A percentile compares a stretch with the other conserved stretches of the same genome.
phyloP scores from a whole-genome alignment of 2,888 invertebrate genomes.

The Nemoura dubitans region DNA sequence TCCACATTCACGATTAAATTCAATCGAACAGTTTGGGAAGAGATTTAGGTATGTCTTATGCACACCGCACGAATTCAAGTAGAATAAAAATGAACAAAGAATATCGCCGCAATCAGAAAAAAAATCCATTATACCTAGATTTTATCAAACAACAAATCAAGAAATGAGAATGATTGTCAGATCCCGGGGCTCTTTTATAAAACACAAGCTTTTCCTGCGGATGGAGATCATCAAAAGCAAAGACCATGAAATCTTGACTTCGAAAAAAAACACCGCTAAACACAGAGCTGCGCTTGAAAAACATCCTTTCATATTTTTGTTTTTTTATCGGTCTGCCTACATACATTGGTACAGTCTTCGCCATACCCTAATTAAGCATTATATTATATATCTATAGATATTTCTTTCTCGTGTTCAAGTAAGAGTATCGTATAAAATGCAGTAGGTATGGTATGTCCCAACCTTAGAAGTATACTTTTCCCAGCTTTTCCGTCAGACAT shows the following conservation, averaged over 20 bases:
- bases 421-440: no score
- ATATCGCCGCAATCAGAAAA: slow-evolving; percentile 19
- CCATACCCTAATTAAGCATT: slow-evolving; percentile 3
- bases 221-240: slow-evolving; percentile 10
- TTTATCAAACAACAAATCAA: slow-evolving; percentile 39
- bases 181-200: slow-evolving; percentile 13
- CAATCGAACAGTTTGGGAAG: no score
- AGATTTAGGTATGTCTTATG: no score
- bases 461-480: no score
- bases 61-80: neutral
- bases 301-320: neutral
- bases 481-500: no score
- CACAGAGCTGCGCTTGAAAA: neutral
- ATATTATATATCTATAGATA: neutral
- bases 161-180: slow-evolving; percentile 40
- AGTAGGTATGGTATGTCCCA: no score
- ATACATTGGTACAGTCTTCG: neutral
- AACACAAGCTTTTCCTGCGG: slow-evolving; percentile 16
- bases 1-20: no score
- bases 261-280: neutral
- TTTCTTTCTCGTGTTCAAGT: no score
- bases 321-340: neutral
- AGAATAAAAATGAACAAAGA: slow-evolving; percentile 30
- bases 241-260: slow-evolving; percentile 23
- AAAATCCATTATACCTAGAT: slow-evolving; percentile 33